Evolutionary conservation across 2,888 invertebrate species (phyloP).

Genomic region (Coleophora deauratella): DNA sequence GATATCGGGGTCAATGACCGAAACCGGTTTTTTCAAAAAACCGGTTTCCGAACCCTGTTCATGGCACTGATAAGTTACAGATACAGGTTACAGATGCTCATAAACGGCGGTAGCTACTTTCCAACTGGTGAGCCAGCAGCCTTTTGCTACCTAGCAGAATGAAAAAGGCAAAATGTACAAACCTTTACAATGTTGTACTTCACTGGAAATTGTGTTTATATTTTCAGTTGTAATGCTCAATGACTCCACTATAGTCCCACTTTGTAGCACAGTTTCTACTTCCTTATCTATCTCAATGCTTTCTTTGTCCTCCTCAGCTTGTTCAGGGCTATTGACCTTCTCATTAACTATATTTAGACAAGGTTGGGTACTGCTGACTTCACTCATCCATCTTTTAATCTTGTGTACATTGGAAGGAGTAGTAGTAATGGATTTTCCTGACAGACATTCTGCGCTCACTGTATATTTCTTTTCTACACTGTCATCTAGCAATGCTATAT

Average conservation of each 20-base stretch:
- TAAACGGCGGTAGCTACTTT: too few relatives aligned
- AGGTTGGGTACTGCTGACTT: slow-evolving; percentile 65
- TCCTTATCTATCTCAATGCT: slow-evolving; percentile 64
- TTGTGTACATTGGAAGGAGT: slow-evolving; percentile 29
- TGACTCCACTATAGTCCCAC: slow-evolving; percentile 64
- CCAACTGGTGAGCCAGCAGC: too few relatives aligned
- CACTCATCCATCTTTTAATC: slow-evolving; percentile 54
- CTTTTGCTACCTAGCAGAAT: background rate
- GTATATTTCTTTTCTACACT: slow-evolving; percentile 42
- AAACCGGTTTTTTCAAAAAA: too few relatives aligned
- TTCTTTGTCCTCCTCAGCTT: slow-evolving; percentile 45
- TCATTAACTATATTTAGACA: slow-evolving; percentile 43
- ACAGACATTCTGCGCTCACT: slow-evolving; percentile 31
- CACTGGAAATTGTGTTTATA: slow-evolving; percentile 52
- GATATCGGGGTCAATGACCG: too few relatives aligned
- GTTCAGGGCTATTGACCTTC: slow-evolving; percentile 32
- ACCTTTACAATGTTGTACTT: slow-evolving; percentile 61
- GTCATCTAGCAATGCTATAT: slow-evolving; percentile 52
- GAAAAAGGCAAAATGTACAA: background rate
- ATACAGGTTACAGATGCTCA: too few relatives aligned
- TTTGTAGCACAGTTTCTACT: slow-evolving; percentile 63
- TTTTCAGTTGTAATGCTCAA: slow-evolving; percentile 61
- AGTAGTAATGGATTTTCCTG: slow-evolving; percentile 31
- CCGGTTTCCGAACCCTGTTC: too few relatives aligned
- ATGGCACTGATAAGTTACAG: too few relatives aligned